Conservation (phyloP, 1,140 invertebrate genomes). For the Seison nebaliae region DNA sequence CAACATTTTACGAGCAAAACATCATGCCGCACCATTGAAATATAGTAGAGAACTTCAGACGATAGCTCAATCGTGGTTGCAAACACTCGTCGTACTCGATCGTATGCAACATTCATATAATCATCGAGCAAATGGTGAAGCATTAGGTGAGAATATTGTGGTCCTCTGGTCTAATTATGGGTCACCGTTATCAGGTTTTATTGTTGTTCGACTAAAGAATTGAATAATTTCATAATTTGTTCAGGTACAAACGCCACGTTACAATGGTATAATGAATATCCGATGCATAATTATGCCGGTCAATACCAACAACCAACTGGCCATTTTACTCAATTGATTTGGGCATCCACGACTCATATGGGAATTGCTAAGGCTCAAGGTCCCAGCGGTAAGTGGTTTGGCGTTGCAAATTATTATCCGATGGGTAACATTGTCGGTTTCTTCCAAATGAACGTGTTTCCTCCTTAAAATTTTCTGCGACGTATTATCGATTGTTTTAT, state of each 20-base stretch:
- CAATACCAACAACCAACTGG: constrained; percentile 27
- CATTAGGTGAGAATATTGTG: constrained; percentile 11
- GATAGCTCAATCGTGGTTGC: constrained; percentile 50
- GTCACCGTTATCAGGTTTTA: constrained; percentile 12
- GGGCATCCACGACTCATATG: constrained; percentile 46
- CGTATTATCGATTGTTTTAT: no score
- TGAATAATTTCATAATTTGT: background rate
- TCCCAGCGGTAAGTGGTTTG: constrained; percentile 35
- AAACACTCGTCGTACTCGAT: constrained; percentile 39
- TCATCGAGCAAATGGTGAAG: constrained; percentile 1
- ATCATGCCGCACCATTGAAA: constrained; percentile 40
- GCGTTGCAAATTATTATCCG: constrained; percentile 52
- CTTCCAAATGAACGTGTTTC: constrained; percentile 46
- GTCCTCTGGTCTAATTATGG: constrained; percentile 6
- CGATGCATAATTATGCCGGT: constrained; percentile 11
- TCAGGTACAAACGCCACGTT: background rate
- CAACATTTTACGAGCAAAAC: constrained; percentile 33
- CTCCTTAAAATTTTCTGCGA: no score
- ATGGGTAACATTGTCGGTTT: constrained; percentile 46
- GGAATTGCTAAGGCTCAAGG: constrained; percentile 53
- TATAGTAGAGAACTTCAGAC: constrained; percentile 31
- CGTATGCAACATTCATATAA: constrained; percentile 36
- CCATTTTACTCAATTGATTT: constrained; percentile 70
- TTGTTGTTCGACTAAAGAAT: constrained; percentile 5
- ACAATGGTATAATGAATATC: background rate